A percentile compares a stretch with the other conserved stretches of the same genome.
phyloP scores from a whole-genome alignment of 2,888 invertebrate genomes.

The Caenorhabditis doughertyi region DNA sequence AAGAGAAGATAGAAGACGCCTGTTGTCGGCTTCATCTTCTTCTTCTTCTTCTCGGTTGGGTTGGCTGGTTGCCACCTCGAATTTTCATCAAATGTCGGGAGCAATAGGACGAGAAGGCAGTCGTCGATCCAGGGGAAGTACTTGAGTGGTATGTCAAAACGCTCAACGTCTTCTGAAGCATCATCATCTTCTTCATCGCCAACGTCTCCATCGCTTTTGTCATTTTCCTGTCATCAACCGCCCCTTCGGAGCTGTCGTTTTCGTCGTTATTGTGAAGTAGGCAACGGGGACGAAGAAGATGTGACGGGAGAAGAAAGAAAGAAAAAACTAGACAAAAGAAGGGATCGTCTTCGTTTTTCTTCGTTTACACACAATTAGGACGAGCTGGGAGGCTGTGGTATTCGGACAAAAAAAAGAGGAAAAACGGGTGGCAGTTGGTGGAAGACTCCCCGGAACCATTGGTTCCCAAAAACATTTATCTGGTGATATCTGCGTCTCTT shows the following conservation, averaged over 20 bases:
- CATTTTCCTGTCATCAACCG: conserved; percentile 44
- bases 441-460: conserved; percentile 33
- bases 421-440: conserved; percentile 39
- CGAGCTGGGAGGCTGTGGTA: conserved; percentile 6
- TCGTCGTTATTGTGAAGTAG: not conserved
- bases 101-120: conserved; percentile 4
- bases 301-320: not conserved
- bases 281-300: not conserved
- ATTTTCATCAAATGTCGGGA: conserved; percentile 56
- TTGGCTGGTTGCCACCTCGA: conserved; percentile 55
- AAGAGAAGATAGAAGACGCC: conserved; percentile 19
- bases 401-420: conserved; percentile 1
- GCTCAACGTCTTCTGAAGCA: conserved; percentile 60
- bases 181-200: conserved; percentile 42
- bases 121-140: conserved; percentile 25
- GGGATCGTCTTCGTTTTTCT: conserved; percentile 13
- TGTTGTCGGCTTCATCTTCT: conserved; percentile 27
- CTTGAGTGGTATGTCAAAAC: conserved; percentile 62
- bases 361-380: conserved; percentile 51
- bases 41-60: conserved; percentile 22
- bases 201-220: conserved; percentile 24
- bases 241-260: conserved; percentile 34
- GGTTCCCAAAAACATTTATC: conserved; percentile 49
- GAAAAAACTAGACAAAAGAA: conserved; percentile 8
- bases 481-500: conserved; percentile 40